Evolutionary conservation across 2,797 vertebrate species (phyloP), one percentile per base, ranked within the genome.

Genomic region (Enteromius afrohamiltoni): DNA sequence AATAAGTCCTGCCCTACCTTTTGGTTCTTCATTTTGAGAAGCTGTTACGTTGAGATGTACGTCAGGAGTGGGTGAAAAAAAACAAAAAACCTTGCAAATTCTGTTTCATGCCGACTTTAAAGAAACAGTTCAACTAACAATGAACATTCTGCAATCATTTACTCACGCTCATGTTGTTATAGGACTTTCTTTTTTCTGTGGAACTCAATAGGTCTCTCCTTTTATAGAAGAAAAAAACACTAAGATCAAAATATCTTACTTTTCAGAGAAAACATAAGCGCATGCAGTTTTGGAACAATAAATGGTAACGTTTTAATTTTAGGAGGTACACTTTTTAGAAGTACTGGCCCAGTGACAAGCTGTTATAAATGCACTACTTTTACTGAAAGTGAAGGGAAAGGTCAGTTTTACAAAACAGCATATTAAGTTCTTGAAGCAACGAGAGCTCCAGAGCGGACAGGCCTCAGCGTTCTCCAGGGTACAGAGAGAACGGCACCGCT

Each of bases 381-480:
- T 65, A 4, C 42, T 37, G 29, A 67, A 65, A 65, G 74, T 77
- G n/a, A 77, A 77, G 74, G 34, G 74, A 65, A 49, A 79, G 77
- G 58, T 49, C 60, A 45, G 55, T 65, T 65, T 67, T 40, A 47
- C 47, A 67, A 80, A 80, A 80, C n/a, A 42, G 78, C 64, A 68
- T 53, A 80, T 70, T 40, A 67, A 53, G 64, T 67, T 78, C 45
- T 79, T 53, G 31, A 83, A 62, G 64, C 21, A 26, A 78, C 3
- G 75, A 78, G 14, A 78, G 75, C 75, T 60, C 19, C 55, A 62
- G 10, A 60, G 40, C 14, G 9, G 53, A 47, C 82, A 78, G 82
- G 67, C 67, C 67, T 78, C 82, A 51, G 75, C 13, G 9, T 26
- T 42, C 47, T 76, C 26, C 82, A 83, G 67, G 76, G 40, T 40